A percentile compares a stretch with the other conserved stretches of the same genome.
Conservation (phyloP, 2,113 vertebrate species). For the Tychaedon coryphoeus region DNA sequence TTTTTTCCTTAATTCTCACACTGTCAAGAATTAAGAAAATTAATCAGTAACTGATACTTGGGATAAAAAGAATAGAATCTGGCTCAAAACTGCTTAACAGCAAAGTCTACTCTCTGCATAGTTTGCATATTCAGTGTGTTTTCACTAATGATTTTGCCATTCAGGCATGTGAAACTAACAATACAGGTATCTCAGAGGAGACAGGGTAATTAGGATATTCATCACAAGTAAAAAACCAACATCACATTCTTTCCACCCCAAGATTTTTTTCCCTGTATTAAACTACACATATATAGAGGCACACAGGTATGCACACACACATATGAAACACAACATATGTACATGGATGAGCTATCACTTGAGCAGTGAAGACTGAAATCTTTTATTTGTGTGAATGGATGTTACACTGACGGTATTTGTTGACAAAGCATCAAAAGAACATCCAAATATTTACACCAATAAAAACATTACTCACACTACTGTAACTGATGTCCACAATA, state of each 20-base stretch:
- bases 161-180: background rate
- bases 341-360: background rate
- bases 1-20: background rate
- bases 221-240: background rate
- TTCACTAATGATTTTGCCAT: background rate
- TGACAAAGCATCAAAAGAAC: background rate
- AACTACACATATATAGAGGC: background rate
- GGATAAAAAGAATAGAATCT: background rate
- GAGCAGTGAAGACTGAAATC: background rate
- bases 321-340: background rate
- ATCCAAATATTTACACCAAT: background rate
- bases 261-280: background rate
- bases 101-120: background rate
- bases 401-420: rapidly evolving
- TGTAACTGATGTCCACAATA: rapidly evolving
- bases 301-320: background rate
- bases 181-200: background rate
- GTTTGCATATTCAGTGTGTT: background rate
- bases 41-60: background rate
- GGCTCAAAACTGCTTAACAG: background rate
- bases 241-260: background rate
- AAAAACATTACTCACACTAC: background rate
- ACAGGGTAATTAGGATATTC: background rate
- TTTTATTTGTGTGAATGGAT: background rate
- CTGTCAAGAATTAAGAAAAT: background rate